Evolutionary conservation across 2,888 invertebrate species (phyloP).

Genomic region (Crossocerus cetratus): DNA sequence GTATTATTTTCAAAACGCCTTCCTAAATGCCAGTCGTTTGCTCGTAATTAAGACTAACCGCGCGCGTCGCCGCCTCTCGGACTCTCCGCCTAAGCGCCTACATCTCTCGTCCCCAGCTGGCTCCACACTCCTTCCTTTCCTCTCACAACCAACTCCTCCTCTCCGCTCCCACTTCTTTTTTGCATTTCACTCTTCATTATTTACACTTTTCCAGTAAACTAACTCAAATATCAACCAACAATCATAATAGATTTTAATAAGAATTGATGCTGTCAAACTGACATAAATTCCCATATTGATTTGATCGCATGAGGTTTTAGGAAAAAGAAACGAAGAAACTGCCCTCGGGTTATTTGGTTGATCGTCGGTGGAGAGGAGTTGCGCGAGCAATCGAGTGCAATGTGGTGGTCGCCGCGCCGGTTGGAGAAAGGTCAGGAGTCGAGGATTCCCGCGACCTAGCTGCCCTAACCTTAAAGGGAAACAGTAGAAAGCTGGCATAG

Average conservation of each 20-base stretch:
- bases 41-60: conserved; percentile 24
- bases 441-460: conserved; percentile 15
- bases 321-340: too few relatives aligned
- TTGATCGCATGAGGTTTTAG: too few relatives aligned
- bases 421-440: not conserved
- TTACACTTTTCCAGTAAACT: too few relatives aligned
- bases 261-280: too few relatives aligned
- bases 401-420: not conserved
- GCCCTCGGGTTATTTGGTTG: too few relatives aligned
- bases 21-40: conserved; percentile 26
- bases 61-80: not conserved
- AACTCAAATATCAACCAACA: too few relatives aligned
- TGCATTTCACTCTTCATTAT: too few relatives aligned
- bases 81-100: conserved; percentile 9
- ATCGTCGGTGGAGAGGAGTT: too few relatives aligned
- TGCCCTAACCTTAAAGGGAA: conserved; percentile 42
- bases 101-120: not conserved
- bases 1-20: conserved; percentile 53
- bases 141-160: not conserved
- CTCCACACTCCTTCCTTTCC: not conserved
- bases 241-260: too few relatives aligned
- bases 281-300: too few relatives aligned
- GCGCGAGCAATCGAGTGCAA: too few relatives aligned
- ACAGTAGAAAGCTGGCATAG: conserved; percentile 49
- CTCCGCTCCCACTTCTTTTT: too few relatives aligned